phyloP scores from a whole-genome alignment of 2,113 vertebrate species.

The Lasiurus cinereus region DNA sequence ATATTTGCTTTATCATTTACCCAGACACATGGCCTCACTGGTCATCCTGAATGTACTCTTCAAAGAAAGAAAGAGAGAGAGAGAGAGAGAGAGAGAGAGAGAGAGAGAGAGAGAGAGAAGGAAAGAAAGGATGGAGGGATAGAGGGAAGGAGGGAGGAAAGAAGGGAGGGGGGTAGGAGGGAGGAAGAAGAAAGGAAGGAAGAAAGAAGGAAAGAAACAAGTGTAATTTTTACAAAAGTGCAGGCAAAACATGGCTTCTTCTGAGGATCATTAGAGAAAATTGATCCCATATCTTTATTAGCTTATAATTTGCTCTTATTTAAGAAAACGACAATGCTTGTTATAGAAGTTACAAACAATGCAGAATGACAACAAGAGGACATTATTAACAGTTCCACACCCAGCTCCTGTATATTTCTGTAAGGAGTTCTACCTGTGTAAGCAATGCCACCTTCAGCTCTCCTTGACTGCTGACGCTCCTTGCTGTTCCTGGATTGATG shows the following conservation, averaged over 20 bases:
- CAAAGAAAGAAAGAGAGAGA: neutral
- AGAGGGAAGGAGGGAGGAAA: no score
- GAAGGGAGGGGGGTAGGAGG: no score
- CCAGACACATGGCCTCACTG: neutral
- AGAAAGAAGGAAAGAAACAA: neutral
- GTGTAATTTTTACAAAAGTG: neutral
- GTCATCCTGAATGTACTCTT: neutral
- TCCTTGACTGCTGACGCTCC: constrained; percentile 50
- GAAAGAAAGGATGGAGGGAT: no score
- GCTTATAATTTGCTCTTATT: constrained; percentile 27
- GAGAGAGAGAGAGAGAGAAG: neutral
- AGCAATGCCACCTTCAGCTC: constrained; percentile 76
- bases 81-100: neutral
- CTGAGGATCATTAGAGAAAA: neutral
- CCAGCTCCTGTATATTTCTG: constrained; percentile 32
- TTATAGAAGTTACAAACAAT: neutral
- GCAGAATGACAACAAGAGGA: neutral
- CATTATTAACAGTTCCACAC: neutral
- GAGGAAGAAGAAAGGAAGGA: no score
- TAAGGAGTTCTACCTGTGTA: neutral
- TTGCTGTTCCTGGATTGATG: constrained; percentile 71
- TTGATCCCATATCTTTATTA: neutral
- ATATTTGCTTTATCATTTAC: constrained; percentile 58
- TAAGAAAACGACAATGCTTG: neutral
- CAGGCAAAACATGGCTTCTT: constrained; percentile 1